Percentiles rank a stretch among this genome's conserved stretches.
Conservation (phyloP, 1,140 invertebrate genomes). For the Megathymus violae region DNA sequence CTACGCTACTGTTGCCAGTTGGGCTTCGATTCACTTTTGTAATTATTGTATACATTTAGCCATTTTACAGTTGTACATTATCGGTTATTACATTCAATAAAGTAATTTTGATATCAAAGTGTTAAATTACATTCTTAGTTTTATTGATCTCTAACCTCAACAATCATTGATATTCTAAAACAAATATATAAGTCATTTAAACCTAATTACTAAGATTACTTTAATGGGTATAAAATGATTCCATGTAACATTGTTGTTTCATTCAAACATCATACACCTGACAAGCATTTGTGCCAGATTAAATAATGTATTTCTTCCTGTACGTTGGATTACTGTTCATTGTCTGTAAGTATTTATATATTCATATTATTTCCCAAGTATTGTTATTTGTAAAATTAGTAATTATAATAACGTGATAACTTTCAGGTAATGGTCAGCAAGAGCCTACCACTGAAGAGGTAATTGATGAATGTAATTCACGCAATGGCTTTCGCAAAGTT, state of each 20-base stretch:
- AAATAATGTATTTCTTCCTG: conserved; percentile 39
- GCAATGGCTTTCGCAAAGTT: conserved; percentile 80
- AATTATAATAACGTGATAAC: neutral
- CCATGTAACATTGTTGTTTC: conserved; percentile 15
- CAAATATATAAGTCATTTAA: conserved; percentile 28
- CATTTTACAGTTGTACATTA: neutral
- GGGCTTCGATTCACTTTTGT: too few species aligned
- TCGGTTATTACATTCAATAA: neutral
- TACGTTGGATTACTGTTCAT: conserved; percentile 31
- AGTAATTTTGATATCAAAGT: neutral
- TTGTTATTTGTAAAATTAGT: conserved; percentile 2
- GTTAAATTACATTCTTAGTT: neutral
- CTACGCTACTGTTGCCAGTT: too few species aligned
- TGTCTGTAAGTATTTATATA: conserved; percentile 44
- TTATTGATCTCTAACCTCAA: neutral
- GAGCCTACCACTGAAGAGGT: neutral
- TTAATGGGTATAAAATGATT: conserved; percentile 34
- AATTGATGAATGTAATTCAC: conserved; percentile 25
- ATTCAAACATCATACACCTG: conserved; percentile 9
- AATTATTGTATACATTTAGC: too few species aligned
- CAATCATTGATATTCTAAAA: neutral
- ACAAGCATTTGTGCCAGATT: conserved; percentile 11
- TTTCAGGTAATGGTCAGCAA: conserved; percentile 33
- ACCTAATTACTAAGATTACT: conserved; percentile 30
- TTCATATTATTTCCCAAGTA: too few species aligned